These are phyloP conservation scores for Cerastis rubricosa DNA, from an alignment of 2,888 invertebrate genomes.

Conservation along the genomic window DNA sequence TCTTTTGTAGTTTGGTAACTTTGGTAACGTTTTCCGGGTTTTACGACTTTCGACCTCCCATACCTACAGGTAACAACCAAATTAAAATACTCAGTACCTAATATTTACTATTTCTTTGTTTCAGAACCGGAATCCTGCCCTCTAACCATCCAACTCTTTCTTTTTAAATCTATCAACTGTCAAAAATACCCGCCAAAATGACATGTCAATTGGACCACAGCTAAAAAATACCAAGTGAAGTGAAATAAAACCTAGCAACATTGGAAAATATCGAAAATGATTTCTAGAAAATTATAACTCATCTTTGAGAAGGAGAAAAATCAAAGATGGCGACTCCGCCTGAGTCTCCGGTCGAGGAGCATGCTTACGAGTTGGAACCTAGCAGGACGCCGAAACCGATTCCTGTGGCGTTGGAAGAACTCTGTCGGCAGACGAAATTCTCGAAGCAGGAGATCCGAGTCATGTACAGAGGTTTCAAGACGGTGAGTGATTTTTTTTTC, in stretches of 20 bases:
- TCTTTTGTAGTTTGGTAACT: not conserved
- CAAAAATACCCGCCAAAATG: slow-evolving; percentile 64
- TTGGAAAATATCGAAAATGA: slow-evolving; percentile 51
- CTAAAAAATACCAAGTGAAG: slow-evolving; percentile 56
- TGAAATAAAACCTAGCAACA: slow-evolving; percentile 15
- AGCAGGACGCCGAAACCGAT: slow-evolving; percentile 95
- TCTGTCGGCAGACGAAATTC: slow-evolving; percentile 98
- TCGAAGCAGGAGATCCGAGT: slow-evolving; percentile 98
- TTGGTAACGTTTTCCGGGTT: not conserved
- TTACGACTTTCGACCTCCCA: not conserved
- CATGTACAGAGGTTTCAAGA: slow-evolving; percentile 99
- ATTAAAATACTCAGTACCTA: not conserved
- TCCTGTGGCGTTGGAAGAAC: slow-evolving; percentile 96
- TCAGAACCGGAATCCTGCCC: slow-evolving; percentile 59
- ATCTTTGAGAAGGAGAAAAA: slow-evolving; percentile 7
- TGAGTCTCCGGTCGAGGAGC: slow-evolving; percentile 96
- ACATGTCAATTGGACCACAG: slow-evolving; percentile 59
- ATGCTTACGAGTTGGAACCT: slow-evolving; percentile 96
- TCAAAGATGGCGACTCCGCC: slow-evolving; percentile 95
- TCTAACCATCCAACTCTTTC: slow-evolving; percentile 34
- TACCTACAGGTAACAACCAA: not conserved
- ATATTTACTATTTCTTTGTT: slow-evolving; percentile 53
- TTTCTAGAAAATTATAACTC: slow-evolving; percentile 59
- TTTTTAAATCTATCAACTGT: slow-evolving; percentile 51
- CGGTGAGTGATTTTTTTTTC: slow-evolving; percentile 91